Base-by-base conservation (phyloP, 2,888 invertebrate species). In the Suillia variegata region DNA sequence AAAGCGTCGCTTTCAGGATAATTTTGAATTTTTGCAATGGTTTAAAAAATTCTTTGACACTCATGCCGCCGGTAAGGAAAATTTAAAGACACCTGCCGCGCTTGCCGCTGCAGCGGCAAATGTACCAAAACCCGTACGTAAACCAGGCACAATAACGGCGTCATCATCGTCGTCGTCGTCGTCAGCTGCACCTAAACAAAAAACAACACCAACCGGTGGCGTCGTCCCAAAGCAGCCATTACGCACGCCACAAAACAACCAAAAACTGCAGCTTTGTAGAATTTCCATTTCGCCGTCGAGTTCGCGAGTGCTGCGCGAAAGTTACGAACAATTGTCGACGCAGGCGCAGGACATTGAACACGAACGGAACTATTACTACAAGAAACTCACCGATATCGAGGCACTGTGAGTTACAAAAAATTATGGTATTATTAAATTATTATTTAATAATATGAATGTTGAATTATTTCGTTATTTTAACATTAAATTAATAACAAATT, bases 11-110 rank as follows among this genome's bases (percentile, higher is more conserved):
- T 98, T 98, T 85, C 98, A 98, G 87, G 98, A 98, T 87, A 98
- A 98, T 86, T 98, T 98, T 87, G 98, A 98, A 84, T 98, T 98
- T 85, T 88, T 98, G 74, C 98, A 98, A 85, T 98, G 98, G 98
- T 98, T 98, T 87, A 98, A 98, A 87, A 96, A 96, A 83, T 98
- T 98, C 85, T 98, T 96, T 84, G 98, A 98, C 84, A 94, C 96
- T 71, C 98, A 98, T 87, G 95, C 95, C 84, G 90, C 90, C 76
- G 95, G 93, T 76, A 86, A 89, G 74, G 94, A 95, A 56, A 17
- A 18, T 17, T 18, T 17, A 18, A 20, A 45, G 18, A 6, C 5
- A 4, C 20, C 18, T 13, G 54, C 61, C 18, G 63, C 65, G 8
- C 48, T 64, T 34, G 62, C 62, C 13, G 64, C 64, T 0, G 62